Conservation (phyloP, 2,113 vertebrate species). For the Girardinichthys multiradiatus region DNA sequence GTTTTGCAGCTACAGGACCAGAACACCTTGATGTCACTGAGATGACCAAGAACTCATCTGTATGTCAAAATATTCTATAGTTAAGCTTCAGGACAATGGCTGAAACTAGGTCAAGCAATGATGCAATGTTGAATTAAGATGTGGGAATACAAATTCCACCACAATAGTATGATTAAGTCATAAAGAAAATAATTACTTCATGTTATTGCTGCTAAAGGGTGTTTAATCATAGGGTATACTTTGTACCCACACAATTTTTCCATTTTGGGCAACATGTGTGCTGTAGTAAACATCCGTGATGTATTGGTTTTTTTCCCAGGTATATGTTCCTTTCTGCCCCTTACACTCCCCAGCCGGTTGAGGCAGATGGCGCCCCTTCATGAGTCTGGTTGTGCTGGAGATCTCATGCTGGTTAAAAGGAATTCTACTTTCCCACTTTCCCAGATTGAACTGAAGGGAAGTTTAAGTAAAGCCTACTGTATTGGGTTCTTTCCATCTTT, state of each 20-base stretch:
- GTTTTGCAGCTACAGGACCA: not conserved
- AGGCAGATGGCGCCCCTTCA: not conserved
- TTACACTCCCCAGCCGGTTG: not conserved
- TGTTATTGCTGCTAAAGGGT: not conserved
- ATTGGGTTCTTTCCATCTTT: not conserved
- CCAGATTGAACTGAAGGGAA: not conserved
- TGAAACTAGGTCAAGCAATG: too few species aligned
- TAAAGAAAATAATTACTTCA: too few species aligned
- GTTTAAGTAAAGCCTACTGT: not conserved
- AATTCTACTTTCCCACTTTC: not conserved
- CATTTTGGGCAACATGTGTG: not conserved
- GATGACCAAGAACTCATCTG: not conserved
- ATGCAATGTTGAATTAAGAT: not conserved
- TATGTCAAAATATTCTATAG: not conserved
- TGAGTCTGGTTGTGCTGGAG: not conserved
- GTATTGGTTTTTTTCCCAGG: not conserved
- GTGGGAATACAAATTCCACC: not conserved
- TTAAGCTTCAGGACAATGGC: too few species aligned
- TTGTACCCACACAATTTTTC: too few species aligned
- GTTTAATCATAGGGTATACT: not conserved
- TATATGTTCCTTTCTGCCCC: not conserved
- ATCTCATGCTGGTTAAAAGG: not conserved
- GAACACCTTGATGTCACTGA: not conserved
- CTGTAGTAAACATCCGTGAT: not conserved
- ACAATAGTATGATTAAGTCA: too few species aligned